These are phyloP conservation scores for Corythoichthys intestinalis DNA, from an alignment of 2,113 vertebrate genomes.

Conservation along the genomic window DNA sequence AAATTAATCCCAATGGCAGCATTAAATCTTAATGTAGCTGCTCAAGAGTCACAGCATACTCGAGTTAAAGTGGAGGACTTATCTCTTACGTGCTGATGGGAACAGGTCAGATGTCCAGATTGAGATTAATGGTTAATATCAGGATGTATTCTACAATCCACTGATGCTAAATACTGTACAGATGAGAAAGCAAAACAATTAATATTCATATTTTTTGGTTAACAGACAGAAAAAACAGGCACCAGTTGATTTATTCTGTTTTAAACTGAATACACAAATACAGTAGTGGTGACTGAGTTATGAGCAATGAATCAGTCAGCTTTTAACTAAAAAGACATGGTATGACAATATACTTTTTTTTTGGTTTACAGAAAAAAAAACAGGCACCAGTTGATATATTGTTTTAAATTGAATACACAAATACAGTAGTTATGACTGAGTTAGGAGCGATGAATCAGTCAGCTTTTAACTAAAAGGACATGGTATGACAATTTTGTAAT, in stretches of 20 bases:
- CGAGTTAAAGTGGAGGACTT: not conserved
- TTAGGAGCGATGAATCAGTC: slow-evolving; percentile 5
- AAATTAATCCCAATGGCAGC: slow-evolving; percentile 34
- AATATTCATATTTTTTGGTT: slow-evolving; percentile 77
- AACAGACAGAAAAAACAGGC: slow-evolving; percentile 86
- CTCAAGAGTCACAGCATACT: slow-evolving; percentile 21
- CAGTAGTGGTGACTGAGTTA: not conserved
- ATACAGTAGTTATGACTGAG: not conserved
- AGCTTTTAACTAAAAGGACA: not conserved
- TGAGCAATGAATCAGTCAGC: slow-evolving; percentile 1
- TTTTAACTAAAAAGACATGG: not conserved
- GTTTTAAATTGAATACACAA: slow-evolving; percentile 5
- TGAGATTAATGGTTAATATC: slow-evolving; percentile 10
- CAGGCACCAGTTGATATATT: slow-evolving; percentile 80
- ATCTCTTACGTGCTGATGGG: slow-evolving; percentile 31
- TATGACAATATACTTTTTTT: slow-evolving; percentile 44
- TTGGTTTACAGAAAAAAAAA: slow-evolving; percentile 91
- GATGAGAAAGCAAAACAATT: not conserved
- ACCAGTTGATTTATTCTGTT: slow-evolving; percentile 74
- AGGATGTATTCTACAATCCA: not conserved
- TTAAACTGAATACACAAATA: slow-evolving; percentile 1
- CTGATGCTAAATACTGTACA: not conserved
- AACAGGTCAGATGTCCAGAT: slow-evolving; percentile 40
- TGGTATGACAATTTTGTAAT: not conserved
- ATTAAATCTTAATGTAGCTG: slow-evolving; percentile 42